Base-by-base conservation (phyloP, 2,113 vertebrate species). In the Acinonyx jubatus region DNA sequence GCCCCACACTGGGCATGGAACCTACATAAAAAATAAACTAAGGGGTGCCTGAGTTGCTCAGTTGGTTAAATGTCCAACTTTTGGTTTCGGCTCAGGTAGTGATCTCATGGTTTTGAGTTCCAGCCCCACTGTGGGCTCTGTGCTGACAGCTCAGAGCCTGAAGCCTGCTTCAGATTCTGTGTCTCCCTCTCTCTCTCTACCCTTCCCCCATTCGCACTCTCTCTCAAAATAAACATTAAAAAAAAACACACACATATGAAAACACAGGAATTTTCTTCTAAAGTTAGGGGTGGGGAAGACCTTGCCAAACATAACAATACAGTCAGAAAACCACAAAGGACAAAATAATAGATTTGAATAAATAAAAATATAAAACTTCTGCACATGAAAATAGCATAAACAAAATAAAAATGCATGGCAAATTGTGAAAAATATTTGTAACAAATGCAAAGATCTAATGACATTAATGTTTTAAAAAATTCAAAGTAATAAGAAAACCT, bases 281-380 rank as follows among this genome's bases (percentile, higher is more conserved):
- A 31, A 36, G 57, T 31, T 16, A 63, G 21, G 11, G 19, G 1
- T 78, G 73, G 61, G 33, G 92, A 95, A 94, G 21, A 78, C 5
- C n/a, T 88, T 96, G 93, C 11, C 69, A 93, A 93, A 84, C 11
- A 63, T 83, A 68, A 55, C 16, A 89, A 66, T 89, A 55, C 1
- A 89, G 71, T 86, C 78, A 95, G 29, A 92, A 78, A 89, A 94
- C 31, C 21, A 83, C 27, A 95, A 95, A 90, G 82, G 5, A 81
- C 61, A 86, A 92, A 15, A 90, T 50, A 86, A 81, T 86, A 96
- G 78, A 83, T 89, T 33, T 82, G 50, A 96, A 87, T 65, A 76
- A 88, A 80, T 73, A 86, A 83, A 97, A 89, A 81, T 65, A 31
- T 55, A 76, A 69, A 84, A 91, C 2, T 50, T 78, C 9, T 89